Base-by-base conservation (phyloP, 1,140 invertebrate genomes). In the Drosophila watanabei region DNA sequence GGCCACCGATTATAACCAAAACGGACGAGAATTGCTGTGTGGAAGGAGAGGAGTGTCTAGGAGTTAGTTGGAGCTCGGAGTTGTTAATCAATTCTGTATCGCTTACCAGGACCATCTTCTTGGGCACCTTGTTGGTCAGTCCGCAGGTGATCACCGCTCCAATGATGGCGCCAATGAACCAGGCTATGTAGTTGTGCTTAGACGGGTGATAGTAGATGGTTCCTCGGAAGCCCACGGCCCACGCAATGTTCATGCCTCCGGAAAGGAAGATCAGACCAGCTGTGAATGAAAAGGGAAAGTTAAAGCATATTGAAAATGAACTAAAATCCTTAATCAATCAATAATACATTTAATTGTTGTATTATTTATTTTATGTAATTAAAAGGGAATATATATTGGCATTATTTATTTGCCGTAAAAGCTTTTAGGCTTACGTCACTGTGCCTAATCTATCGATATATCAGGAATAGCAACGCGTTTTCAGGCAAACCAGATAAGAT, bases 161-260 rank as follows among this genome's bases (percentile, higher is more conserved):
- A 32, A 89, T 86, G 7, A 89, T 86, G 28, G 20, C 82, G 8
- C 66, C 86, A 62, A 89, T 90, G 41, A 90, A 89, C 87, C 86
- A 89, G 35, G 75, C 88, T 5, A 91, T 11, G 0, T 2, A 20
- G 24, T 80, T 73, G 10, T 91, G 83, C 9, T 49, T 8, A 33
- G 32, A 24, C 5, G 28, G 0, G 0, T 0, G 0, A 10, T 52
- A 62, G 5, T 0, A 4, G 0, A 18, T 46, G 4, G 8, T 8
- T n/a, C 14, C 61, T 18, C 51, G 75, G 35, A 85, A 85, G 2
- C 85, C 85, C 13, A 76, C 20, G 56, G 80, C 66, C 82, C 85
- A 92, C 33, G 91, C 91, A 11, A 89, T 90, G 33, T 86, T 89
- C 82, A 90, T 75, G 32, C 86, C 86, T 49, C 86, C 86, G 13